Conservation (phyloP, 2,888 invertebrate species). For the Plemyria rubiginata region DNA sequence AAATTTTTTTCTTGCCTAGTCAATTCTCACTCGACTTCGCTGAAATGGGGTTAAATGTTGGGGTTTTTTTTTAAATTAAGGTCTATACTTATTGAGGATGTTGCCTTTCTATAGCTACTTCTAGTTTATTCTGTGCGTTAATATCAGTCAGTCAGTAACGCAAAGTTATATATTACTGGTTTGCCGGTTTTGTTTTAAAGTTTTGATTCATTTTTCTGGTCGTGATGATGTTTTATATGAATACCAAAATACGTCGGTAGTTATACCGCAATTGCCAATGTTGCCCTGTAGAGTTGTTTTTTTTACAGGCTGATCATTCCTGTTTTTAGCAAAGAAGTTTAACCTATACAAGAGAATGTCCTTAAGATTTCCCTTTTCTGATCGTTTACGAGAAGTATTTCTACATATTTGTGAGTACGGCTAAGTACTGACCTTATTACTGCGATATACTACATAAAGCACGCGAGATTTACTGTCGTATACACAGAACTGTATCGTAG, state of each 20-base stretch:
- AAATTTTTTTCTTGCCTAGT: slow-evolving; percentile 41
- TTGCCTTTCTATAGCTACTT: no score
- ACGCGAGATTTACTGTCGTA: no score
- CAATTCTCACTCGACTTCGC: no score
- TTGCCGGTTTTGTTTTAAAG: slow-evolving; percentile 18
- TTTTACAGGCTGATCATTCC: neutral
- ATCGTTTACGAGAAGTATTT: neutral
- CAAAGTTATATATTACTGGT: neutral
- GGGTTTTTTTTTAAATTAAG: no score
- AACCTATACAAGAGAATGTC: neutral
- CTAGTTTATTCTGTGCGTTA: no score
- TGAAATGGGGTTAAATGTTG: no score
- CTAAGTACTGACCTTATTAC: no score
- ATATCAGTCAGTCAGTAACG: no score
- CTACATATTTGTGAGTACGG: no score
- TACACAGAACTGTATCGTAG: no score
- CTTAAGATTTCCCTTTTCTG: neutral
- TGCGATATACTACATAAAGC: no score
- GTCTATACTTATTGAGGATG: no score
- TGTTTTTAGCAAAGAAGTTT: neutral
- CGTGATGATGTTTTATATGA: neutral
- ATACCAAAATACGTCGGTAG: neutral
- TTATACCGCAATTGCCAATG: neutral
- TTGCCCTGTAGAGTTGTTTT: neutral
- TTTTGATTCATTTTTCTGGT: slow-evolving; percentile 22